Evolutionary conservation across 2,888 invertebrate genomes (phyloP).

Genomic region (Aquatica leii): DNA sequence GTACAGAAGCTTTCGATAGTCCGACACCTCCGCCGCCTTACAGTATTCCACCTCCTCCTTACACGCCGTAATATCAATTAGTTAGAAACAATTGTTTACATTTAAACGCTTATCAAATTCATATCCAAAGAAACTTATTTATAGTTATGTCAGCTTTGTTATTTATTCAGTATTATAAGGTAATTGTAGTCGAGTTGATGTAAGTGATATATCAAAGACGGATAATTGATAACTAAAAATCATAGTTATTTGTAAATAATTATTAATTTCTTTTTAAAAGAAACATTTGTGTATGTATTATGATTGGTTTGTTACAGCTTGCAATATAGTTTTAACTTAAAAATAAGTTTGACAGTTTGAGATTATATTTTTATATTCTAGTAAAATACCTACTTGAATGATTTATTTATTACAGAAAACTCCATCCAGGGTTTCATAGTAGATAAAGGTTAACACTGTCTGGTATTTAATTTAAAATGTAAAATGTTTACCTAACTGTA

Average conservation of each 20-base stretch:
- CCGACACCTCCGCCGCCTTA: conserved; percentile 66
- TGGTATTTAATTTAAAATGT: background rate
- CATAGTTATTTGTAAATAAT: background rate
- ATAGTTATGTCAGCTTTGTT: too few species aligned
- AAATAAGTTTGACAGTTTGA: too few species aligned
- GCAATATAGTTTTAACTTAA: background rate
- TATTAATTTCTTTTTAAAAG: background rate
- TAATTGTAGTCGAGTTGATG: too few species aligned
- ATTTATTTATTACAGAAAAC: too few species aligned
- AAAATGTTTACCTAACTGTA: background rate
- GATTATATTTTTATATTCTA: too few species aligned
- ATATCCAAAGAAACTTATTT: conserved; percentile 13
- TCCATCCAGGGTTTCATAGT: too few species aligned
- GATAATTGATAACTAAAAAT: too few species aligned
- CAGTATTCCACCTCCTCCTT: conserved; percentile 65
- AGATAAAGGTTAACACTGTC: too few species aligned
- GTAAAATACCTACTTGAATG: too few species aligned
- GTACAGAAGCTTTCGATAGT: conserved; percentile 66
- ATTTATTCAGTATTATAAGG: too few species aligned
- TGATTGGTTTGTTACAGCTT: background rate
- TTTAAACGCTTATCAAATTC: conserved; percentile 9
- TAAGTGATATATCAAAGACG: too few species aligned
- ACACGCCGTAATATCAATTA: conserved; percentile 61
- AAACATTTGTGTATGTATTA: too few species aligned
- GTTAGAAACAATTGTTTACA: background rate